Conservation (phyloP, 1,140 invertebrate species). For the Littorina saxatilis region DNA sequence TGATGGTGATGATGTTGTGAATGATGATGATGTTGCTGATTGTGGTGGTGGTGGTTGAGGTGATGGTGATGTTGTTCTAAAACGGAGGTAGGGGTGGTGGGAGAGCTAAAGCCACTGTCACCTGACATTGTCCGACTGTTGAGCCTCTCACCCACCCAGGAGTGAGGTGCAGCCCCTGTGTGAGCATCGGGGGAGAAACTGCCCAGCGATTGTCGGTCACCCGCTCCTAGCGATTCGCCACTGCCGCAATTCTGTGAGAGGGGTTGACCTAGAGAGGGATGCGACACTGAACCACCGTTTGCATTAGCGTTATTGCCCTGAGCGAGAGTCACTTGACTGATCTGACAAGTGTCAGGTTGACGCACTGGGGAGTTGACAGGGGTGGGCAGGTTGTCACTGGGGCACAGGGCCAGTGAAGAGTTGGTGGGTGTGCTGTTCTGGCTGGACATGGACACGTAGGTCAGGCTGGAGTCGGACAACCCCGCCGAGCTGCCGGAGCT, state of each 20-base stretch:
- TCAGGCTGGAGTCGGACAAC: slow-evolving; percentile 55
- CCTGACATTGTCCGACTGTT: background rate
- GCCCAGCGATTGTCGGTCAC: background rate
- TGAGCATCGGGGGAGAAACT: slow-evolving; percentile 3
- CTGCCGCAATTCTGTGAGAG: background rate
- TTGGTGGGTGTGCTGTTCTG: slow-evolving; percentile 43
- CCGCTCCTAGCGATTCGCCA: background rate
- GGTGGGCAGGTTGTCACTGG: slow-evolving; percentile 35
- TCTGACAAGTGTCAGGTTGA: background rate
- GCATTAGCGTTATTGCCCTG: background rate
- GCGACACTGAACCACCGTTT: background rate
- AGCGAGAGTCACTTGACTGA: slow-evolving; percentile 1
- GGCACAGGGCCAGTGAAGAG: background rate
- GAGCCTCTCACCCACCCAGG: background rate
- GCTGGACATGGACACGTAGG: slow-evolving; percentile 65
- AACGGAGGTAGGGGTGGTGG: slow-evolving; percentile 6
- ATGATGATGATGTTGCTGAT: background rate
- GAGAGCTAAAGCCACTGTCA: slow-evolving; percentile 18
- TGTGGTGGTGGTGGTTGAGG: background rate
- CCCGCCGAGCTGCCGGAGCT: slow-evolving; percentile 46
- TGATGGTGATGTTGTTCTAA: slow-evolving; percentile 4
- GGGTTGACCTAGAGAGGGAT: background rate
- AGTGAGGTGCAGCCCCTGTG: background rate
- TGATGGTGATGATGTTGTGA: too few relatives aligned
- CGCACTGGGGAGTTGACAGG: slow-evolving; percentile 34